A percentile compares a stretch with the other conserved stretches of the same genome.
Evolutionary conservation across 2,888 invertebrate species (phyloP).

Genomic region (Apoda limacodes): DNA sequence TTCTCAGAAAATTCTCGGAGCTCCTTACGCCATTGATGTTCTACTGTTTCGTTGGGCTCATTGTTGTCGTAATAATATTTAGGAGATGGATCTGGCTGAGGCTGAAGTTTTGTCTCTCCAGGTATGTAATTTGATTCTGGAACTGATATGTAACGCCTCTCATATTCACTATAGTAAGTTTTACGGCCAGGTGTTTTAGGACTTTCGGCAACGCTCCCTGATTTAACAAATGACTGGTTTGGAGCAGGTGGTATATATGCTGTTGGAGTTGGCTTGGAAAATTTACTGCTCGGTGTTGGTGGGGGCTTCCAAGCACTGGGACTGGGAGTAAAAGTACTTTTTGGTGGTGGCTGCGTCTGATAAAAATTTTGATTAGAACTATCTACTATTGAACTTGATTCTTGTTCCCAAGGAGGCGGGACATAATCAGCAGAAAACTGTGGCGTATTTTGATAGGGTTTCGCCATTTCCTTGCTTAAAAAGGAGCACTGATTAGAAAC

Average conservation of each 20-base stretch:
- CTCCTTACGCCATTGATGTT: conserved; percentile 62
- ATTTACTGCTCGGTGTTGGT: conserved; percentile 34
- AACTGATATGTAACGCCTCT: conserved; percentile 58
- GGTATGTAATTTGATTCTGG: conserved; percentile 60
- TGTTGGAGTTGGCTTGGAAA: conserved; percentile 43
- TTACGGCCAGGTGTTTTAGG: conserved; percentile 49
- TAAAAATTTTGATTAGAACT: conserved; percentile 38
- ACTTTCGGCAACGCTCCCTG: conserved; percentile 33
- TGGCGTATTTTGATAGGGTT: conserved; percentile 42
- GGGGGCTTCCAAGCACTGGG: conserved; percentile 40
- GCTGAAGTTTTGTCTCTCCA: conserved; percentile 47
- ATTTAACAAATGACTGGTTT: conserved; percentile 56
- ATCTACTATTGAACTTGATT: conserved; percentile 40
- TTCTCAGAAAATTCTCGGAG: conserved; percentile 61
- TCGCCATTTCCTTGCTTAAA: conserved; percentile 32
- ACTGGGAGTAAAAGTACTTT: conserved; percentile 27
- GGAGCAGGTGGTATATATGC: conserved; percentile 60
- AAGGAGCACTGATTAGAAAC: conserved; percentile 41
- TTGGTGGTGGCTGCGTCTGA: conserved; percentile 34
- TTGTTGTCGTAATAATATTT: conserved; percentile 59
- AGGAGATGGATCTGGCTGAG: conserved; percentile 57
- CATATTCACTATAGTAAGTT: conserved; percentile 63
- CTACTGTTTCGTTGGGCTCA: conserved; percentile 45
- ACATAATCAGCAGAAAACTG: conserved; percentile 52
- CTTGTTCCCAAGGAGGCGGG: conserved; percentile 64